Evolutionary conservation across 2,797 vertebrate genomes (phyloP).

Genomic region (Gastrophryne carolinensis): DNA sequence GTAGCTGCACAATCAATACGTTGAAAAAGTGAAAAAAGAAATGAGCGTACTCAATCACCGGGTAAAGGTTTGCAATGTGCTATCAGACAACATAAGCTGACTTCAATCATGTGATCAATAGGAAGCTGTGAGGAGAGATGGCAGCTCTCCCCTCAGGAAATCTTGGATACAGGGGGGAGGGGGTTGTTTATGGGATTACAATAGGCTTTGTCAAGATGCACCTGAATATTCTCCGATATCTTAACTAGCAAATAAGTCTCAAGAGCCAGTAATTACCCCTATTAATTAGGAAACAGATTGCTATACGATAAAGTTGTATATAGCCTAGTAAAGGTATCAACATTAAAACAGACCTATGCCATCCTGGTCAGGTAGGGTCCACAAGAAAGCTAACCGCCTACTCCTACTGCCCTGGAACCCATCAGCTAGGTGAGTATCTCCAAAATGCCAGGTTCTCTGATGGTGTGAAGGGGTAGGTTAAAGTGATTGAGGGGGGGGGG

Average conservation of each 20-base stretch:
- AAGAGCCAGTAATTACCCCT: neutral
- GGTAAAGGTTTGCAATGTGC: conserved; percentile 23
- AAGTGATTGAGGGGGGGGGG: no score
- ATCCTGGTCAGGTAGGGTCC: no score
- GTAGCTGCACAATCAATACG: conserved; percentile 39
- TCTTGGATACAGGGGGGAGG: conserved; percentile 19
- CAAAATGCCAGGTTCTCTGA: no score
- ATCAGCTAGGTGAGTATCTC: no score
- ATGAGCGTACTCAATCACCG: conserved; percentile 41
- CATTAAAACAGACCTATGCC: no score
- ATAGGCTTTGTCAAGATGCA: neutral
- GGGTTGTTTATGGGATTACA: neutral
- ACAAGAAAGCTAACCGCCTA: no score
- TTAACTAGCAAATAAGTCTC: neutral
- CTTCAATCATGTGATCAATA: conserved; percentile 47
- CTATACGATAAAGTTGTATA: no score
- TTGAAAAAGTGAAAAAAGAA: conserved; percentile 44
- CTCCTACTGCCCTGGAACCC: no score
- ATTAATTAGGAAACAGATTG: no score
- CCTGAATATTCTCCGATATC: neutral
- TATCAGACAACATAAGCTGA: conserved; percentile 30
- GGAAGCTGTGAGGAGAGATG: conserved; percentile 28
- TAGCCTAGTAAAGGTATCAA: no score
- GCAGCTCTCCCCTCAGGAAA: conserved; percentile 24
- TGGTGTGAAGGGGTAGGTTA: no score